Conservation (phyloP, 2,113 vertebrate species). For the Nothoprocta pentlandii region DNA sequence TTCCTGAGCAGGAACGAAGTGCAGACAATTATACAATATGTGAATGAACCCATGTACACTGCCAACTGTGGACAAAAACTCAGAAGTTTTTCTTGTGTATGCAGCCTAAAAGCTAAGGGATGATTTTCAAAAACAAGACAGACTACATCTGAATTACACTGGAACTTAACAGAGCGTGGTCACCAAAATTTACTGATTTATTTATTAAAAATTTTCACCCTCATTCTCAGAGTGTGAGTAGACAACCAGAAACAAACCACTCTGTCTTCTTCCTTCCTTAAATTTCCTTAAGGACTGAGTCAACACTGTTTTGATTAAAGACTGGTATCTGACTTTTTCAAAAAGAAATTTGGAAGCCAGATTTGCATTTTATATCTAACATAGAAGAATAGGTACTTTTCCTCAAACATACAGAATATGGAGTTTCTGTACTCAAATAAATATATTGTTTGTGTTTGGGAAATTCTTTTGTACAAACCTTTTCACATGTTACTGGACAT, state of each 20-base stretch:
- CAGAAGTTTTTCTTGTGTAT: background rate
- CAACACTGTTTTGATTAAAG: background rate
- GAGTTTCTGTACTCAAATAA: background rate
- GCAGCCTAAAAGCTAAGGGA: background rate
- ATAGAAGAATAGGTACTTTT: background rate
- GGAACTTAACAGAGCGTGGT: background rate
- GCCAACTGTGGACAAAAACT: background rate
- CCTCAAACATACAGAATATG: background rate
- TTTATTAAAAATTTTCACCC: too few species aligned
- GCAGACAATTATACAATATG: background rate
- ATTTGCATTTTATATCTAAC: background rate
- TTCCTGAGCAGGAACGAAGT: background rate
- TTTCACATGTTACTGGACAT: rapidly evolving
- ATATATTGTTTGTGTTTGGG: background rate
- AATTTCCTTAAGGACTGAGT: too few species aligned
- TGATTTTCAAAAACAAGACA: background rate
- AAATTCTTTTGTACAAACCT: background rate
- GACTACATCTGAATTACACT: background rate
- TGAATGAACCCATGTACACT: background rate
- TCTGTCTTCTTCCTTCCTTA: background rate
- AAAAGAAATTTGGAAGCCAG: background rate
- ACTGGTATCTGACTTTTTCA: background rate
- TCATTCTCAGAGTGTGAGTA: too few species aligned
- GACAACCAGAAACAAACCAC: too few species aligned
- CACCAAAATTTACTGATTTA: background rate